phyloP scores from a whole-genome alignment of 2,113 vertebrate genomes.

The Hemicordylus capensis region DNA sequence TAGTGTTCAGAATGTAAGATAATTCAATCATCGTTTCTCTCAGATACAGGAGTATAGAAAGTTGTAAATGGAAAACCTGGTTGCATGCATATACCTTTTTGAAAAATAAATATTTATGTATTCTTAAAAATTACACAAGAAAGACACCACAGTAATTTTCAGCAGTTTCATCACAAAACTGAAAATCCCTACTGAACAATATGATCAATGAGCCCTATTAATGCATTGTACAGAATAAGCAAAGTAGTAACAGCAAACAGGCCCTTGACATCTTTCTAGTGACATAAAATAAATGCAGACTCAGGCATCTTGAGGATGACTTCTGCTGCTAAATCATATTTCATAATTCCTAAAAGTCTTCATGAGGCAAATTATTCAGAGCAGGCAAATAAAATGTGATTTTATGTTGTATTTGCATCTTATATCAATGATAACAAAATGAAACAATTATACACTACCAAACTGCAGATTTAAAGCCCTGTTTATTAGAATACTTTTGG shows the following conservation, averaged over 20 bases:
- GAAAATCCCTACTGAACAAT: neutral
- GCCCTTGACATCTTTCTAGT: rapidly evolving
- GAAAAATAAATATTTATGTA: neutral
- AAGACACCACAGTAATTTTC: neutral
- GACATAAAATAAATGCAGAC: slow-evolving; percentile 47
- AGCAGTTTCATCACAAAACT: neutral
- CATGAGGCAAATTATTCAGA: slow-evolving; percentile 62
- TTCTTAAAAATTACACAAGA: neutral
- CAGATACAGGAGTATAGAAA: neutral
- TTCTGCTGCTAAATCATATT: slow-evolving; percentile 40
- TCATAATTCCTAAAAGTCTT: slow-evolving; percentile 59
- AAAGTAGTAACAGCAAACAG: neutral
- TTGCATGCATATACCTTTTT: rapidly evolving
- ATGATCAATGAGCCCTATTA: neutral
- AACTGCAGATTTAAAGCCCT: neutral
- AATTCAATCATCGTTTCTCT: neutral
- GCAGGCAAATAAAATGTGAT: slow-evolving; percentile 56
- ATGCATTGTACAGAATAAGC: neutral
- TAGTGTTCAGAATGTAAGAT: neutral
- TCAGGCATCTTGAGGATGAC: slow-evolving; percentile 48
- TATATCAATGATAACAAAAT: neutral
- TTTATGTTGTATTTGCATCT: slow-evolving; percentile 51
- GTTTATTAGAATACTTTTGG: neutral
- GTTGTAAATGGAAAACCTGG: neutral
- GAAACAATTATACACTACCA: neutral